Percentiles rank a stretch among this genome's conserved stretches.
phyloP scores from a whole-genome alignment of 2,888 invertebrate species.

The Apoda limacodes region DNA sequence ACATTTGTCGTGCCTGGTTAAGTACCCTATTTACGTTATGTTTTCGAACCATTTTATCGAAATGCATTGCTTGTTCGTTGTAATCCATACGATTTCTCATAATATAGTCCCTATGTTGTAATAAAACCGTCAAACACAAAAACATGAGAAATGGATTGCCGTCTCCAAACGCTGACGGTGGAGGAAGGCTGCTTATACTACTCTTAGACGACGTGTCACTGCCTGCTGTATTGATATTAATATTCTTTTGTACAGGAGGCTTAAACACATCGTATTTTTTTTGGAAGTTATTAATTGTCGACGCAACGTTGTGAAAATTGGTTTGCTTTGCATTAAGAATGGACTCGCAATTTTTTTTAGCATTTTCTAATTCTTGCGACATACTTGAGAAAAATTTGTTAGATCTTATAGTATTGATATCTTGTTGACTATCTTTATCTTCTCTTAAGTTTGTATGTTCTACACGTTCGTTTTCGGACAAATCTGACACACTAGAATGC shows the following conservation, averaged over 20 bases:
- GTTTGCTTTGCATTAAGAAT: slow-evolving; percentile 53
- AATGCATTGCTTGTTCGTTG: slow-evolving; percentile 98
- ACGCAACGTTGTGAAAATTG: slow-evolving; percentile 61
- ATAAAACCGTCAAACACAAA: slow-evolving; percentile 88
- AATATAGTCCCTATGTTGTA: slow-evolving; percentile 93
- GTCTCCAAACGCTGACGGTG: slow-evolving; percentile 89
- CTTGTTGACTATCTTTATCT: slow-evolving; percentile 28
- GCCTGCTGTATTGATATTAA: slow-evolving; percentile 27
- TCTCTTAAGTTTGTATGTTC: slow-evolving; percentile 26
- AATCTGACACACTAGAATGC: slow-evolving; percentile 54
- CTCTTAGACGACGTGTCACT: slow-evolving; percentile 40
- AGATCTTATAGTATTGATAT: slow-evolving; percentile 42
- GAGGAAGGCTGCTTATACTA: slow-evolving; percentile 73
- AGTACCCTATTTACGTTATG: slow-evolving; percentile 93
- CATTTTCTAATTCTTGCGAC: slow-evolving; percentile 63
- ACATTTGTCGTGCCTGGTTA: slow-evolving; percentile 91
- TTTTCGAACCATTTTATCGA: slow-evolving; percentile 96
- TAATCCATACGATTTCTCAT: slow-evolving; percentile 94
- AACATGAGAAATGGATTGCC: slow-evolving; percentile 98
- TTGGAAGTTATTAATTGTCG: slow-evolving; percentile 63
- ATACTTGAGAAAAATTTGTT: slow-evolving; percentile 63
- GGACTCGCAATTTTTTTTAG: slow-evolving; percentile 57
- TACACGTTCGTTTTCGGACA: slow-evolving; percentile 40
- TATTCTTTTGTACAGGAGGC: slow-evolving; percentile 43
- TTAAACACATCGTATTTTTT: slow-evolving; percentile 61